These are phyloP conservation scores for Bombyx mandarina DNA, from an alignment of 1,140 invertebrate genomes.

Conservation along the genomic window DNA sequence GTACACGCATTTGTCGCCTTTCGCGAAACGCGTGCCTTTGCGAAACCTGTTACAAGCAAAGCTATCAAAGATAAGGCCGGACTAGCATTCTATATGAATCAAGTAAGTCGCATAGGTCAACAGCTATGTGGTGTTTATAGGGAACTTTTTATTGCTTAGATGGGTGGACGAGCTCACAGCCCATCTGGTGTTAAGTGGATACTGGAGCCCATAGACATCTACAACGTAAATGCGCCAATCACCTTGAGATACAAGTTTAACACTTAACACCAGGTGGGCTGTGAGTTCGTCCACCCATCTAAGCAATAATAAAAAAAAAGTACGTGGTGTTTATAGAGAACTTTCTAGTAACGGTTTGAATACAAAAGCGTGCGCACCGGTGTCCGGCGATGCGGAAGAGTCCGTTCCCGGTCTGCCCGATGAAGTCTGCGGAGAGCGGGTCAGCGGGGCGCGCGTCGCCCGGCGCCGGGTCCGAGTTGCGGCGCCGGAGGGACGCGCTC, in stretches of 20 bases:
- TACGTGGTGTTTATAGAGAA: background rate
- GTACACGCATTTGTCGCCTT: conserved; percentile 83
- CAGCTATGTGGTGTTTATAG: no score
- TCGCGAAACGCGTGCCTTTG: conserved; percentile 79
- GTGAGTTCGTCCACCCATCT: no score
- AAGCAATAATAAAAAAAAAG: no score
- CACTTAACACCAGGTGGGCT: no score
- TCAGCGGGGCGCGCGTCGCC: conserved; percentile 32
- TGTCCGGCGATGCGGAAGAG: conserved; percentile 80
- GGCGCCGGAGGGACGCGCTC: conserved; percentile 72
- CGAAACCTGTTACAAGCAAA: conserved; percentile 70
- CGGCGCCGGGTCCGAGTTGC: conserved; percentile 83
- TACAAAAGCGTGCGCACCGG: conserved; percentile 28
- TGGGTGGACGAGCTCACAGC: no score
- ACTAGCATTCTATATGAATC: background rate
- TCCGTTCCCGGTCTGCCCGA: conserved; percentile 59
- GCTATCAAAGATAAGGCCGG: no score
- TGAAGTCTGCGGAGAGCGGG: conserved; percentile 50
- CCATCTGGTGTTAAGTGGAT: no score
- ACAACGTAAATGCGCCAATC: no score
- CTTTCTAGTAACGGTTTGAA: background rate
- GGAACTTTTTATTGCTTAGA: no score
- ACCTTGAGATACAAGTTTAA: no score
- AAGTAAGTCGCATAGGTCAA: background rate
- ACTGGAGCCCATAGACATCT: no score